Conservation (phyloP, 2,113 vertebrate genomes). For the Thunnus maccoyii region DNA sequence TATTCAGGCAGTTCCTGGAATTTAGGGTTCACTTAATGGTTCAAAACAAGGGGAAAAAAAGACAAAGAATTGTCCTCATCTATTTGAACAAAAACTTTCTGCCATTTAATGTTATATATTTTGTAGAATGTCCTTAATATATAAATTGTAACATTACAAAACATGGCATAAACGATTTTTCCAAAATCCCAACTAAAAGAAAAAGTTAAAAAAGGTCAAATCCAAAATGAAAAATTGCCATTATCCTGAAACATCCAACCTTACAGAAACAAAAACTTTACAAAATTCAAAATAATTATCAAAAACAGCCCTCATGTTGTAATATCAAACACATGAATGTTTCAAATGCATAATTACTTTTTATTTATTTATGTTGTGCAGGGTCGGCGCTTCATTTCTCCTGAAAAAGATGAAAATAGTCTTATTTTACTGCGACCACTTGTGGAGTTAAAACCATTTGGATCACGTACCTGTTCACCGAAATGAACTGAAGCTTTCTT, state of each 20-base stretch:
- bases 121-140: neutral
- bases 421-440: neutral
- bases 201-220: neutral
- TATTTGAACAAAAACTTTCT: neutral
- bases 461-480: conserved; percentile 49
- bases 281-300: neutral
- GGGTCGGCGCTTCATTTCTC: neutral
- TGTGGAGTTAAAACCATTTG: neutral
- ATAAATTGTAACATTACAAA: neutral
- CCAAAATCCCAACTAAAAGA: neutral
- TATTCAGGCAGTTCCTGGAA: neutral
- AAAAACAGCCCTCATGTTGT: neutral
- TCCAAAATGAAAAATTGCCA: neutral
- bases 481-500: conserved; percentile 79
- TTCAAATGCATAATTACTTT: neutral
- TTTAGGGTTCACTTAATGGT: neutral
- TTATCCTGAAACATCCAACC: neutral
- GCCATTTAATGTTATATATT: neutral
- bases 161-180: neutral
- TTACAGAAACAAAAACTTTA: neutral
- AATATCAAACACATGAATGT: neutral
- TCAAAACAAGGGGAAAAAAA: neutral
- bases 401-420: conserved; percentile 58
- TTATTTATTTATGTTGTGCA: conserved; percentile 1
- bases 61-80: neutral